A percentile compares a stretch with the other conserved stretches of the same genome.
Conservation (phyloP, 1,140 invertebrate genomes). For the Drosophila chauvacae region DNA sequence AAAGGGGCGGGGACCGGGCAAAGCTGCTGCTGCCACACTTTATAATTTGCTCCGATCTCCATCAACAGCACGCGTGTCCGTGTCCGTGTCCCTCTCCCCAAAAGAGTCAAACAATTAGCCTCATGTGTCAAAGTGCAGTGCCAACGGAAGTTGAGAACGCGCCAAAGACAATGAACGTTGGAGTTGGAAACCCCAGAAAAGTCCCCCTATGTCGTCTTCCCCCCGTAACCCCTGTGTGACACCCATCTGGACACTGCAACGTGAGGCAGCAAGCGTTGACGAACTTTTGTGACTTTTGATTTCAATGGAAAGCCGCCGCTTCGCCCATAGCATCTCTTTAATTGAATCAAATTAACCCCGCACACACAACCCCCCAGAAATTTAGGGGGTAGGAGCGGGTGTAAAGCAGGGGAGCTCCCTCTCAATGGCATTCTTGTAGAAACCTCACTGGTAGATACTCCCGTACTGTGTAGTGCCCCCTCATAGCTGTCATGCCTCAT, state of each 20-base stretch:
- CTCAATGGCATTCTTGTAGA: slow-evolving; percentile 32
- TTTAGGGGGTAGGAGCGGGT: background rate
- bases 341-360: slow-evolving; percentile 78
- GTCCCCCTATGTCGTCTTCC: background rate
- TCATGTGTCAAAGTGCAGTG: slow-evolving; percentile 76
- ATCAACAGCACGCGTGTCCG: slow-evolving; percentile 52
- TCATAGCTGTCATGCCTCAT: slow-evolving; percentile 62
- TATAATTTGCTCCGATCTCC: slow-evolving; percentile 67
- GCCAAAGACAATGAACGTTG: slow-evolving; percentile 61
- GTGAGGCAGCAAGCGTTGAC: slow-evolving; percentile 73
- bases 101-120: slow-evolving; percentile 66
- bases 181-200: background rate
- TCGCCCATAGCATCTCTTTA: slow-evolving; percentile 46
- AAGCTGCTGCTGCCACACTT: slow-evolving; percentile 58
- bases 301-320: slow-evolving; percentile 47
- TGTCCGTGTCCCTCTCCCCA: slow-evolving; percentile 12
- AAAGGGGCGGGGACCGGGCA: background rate
- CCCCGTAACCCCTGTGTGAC: background rate
- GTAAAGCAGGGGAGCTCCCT: background rate
- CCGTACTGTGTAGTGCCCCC: slow-evolving; percentile 4
- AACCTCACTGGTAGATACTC: slow-evolving; percentile 11
- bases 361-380: slow-evolving; percentile 6
- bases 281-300: slow-evolving; percentile 72
- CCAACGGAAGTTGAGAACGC: slow-evolving; percentile 68
- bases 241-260: slow-evolving; percentile 53